A percentile compares a stretch with the other conserved stretches of the same genome.
Evolutionary conservation across 2,797 vertebrate species (phyloP).

Genomic region (Chaunax sp.): DNA sequence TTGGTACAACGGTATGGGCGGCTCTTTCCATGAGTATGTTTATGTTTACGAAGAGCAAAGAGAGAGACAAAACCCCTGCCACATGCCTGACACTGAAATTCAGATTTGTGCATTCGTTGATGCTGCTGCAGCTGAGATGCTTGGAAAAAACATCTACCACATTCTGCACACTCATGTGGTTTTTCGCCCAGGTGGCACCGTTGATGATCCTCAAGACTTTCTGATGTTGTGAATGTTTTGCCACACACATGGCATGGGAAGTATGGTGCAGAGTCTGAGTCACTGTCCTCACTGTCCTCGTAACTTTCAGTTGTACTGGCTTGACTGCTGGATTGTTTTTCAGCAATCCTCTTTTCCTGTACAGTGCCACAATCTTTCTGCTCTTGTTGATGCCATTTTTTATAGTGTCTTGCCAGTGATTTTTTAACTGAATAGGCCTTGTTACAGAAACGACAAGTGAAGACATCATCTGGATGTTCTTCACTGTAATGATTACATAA

Average conservation of each 20-base stretch:
- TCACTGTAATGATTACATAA: conserved; percentile 75
- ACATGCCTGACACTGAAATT: conserved; percentile 86
- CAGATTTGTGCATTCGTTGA: conserved; percentile 85
- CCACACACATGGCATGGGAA: conserved; percentile 88
- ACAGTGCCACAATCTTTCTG: conserved; percentile 13
- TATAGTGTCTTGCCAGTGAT: conserved; percentile 79
- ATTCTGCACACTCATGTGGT: conserved; percentile 85
- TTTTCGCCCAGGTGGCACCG: conserved; percentile 87
- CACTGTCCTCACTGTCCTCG: conserved; percentile 66
- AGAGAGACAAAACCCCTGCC: conserved; percentile 84
- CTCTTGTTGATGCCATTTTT: conserved; percentile 66
- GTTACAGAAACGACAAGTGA: conserved; percentile 77
- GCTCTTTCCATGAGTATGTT: conserved; percentile 81
- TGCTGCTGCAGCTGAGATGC: conserved; percentile 84
- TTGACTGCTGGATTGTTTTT: conserved; percentile 58
- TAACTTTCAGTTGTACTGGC: conserved; percentile 59
- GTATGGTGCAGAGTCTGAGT: conserved; percentile 85
- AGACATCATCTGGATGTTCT: conserved; percentile 63
- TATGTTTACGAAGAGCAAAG: conserved; percentile 85
- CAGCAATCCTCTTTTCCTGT: conserved; percentile 34
- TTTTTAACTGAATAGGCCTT: conserved; percentile 74
- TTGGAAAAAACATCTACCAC: conserved; percentile 85
- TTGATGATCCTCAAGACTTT: conserved; percentile 87
- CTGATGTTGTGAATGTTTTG: conserved; percentile 85
- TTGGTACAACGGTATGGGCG: conserved; percentile 82